Evolutionary conservation across 1,140 invertebrate species (phyloP), one percentile per base, ranked within the genome.

Genomic region (Calliopsis andreniformis): DNA sequence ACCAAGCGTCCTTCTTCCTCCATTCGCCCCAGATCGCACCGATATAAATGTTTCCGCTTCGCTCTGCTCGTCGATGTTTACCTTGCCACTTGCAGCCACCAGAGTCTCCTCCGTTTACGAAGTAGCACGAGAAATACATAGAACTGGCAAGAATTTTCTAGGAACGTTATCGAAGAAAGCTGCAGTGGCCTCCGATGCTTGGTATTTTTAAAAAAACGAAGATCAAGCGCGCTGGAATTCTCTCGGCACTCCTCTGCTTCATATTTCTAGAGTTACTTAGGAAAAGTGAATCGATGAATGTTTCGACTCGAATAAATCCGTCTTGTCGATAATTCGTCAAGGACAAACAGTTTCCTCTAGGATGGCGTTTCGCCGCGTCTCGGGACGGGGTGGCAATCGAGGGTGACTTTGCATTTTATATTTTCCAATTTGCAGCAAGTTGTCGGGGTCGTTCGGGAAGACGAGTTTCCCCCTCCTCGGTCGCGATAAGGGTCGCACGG

Each of bases 391-490:
- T 14, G 55, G 25, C 62, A 76, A 69, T 76, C 56, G 72, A 16
- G 20, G 32, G 5, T 42, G 58, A 79, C 69, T 81, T 86, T 70
- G 68, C 78, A 83, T 81, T 85, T 85, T 79, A 85, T 79, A 87
- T 86, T 83, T 85, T 85, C 70, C 85, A 79, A 86, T 85, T 86
- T 86, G 72, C 76, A 53, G 53, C 45, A 58, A 82, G 71, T 83
- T 72, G 68, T 77, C 76, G 45, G 56, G 51, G 20, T 79, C 53
- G 73, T 78, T 49, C 32, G 14, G 23, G 53, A 32, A 79, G 59
- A 42, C 53, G 45, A 28, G 20, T 18, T 16, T 25, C 30, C 3
- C 2, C n/a, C 18, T n/a, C 14, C 25, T 25, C 10, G 43, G 28
- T 81, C 55, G 61, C 49, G 64, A 80, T 84, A 84, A 80, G 72